Base-by-base conservation (phyloP, 1,140 invertebrate species). In the Plectrocnemia conspersa region DNA sequence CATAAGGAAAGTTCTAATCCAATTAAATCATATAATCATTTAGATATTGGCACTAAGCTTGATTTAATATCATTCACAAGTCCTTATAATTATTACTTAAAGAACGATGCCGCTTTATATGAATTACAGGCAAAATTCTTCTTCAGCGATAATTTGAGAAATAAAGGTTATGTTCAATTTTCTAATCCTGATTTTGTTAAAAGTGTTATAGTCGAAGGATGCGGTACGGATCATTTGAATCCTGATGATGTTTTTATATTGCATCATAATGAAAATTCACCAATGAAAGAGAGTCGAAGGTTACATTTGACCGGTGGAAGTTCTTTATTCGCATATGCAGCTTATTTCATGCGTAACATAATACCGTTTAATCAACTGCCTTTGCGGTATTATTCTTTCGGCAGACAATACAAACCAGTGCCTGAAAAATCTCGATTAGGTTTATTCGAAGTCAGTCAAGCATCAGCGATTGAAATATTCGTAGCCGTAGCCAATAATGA, bases 161-260 rank as follows among this genome's bases (percentile, higher is more conserved):
- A 77, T 10, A 59, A 67, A 15, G 72, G 74, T 18, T 82, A 74
- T 61, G 67, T 65, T 0, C 75, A 76, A 41, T 79, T 82, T 68
- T 80, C 79, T 7, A 82, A 82, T 69, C 67, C 82, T 5, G 84
- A 87, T 68, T 85, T 87, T 68, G 68, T 72, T 32, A 79, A 79
- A 47, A 85, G 83, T 65, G 61, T 82, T 1, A 65, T 88, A 15
- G 70, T 86, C 5, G 85, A 88, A 70, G 85, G 82, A 3, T 80
- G 79, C 61, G 81, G 82, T 11, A 59, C 75, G 10, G 69, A 82
- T 64, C 78, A 80, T 52, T 71, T 72, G 15, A 68, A 80, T 64
- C 70, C 76, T 1, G 62, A 65, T 13, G 55, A 69, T 16, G 70
- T 76, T 3, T 84, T 83, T 58, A 73, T 81, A 16, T 58, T 86